Evolutionary conservation across 2,113 vertebrate genomes (phyloP).

Genomic region (Macrotus californicus): DNA sequence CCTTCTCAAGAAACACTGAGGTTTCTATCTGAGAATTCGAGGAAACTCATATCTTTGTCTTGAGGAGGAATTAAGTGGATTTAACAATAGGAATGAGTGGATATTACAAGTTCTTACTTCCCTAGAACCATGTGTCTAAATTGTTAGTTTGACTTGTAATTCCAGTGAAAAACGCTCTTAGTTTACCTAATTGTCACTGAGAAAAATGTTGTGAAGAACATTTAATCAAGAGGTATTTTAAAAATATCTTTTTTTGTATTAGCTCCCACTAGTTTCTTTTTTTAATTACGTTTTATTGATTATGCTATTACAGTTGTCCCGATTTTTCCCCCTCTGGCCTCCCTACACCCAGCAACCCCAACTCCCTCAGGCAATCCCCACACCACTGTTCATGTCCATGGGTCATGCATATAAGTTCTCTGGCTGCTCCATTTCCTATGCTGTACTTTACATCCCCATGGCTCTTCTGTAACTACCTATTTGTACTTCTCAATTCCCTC

Average conservation of each 20-base stretch:
- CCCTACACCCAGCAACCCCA: too few species aligned
- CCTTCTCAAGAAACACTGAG: not conserved
- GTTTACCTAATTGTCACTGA: conserved; percentile 1
- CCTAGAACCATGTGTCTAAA: not conserved
- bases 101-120: not conserved
- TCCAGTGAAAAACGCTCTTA: not conserved
- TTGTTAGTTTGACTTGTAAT: conserved; percentile 36
- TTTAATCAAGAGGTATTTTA: conserved; percentile 39
- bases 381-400: too few species aligned
- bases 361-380: too few species aligned
- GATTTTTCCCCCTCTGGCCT: too few species aligned
- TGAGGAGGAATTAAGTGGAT: not conserved
- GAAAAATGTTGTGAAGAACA: not conserved
- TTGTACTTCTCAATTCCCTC: too few species aligned
- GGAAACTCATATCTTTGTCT: not conserved
- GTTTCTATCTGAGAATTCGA: not conserved
- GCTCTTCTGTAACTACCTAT: too few species aligned
- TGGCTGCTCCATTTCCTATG: too few species aligned
- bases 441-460: too few species aligned
- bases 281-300: too few species aligned
- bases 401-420: too few species aligned
- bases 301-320: too few species aligned
- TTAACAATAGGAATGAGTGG: not conserved
- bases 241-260: not conserved
- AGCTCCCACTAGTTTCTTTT: too few species aligned